Base-by-base conservation (phyloP, 2,113 vertebrate species). In the Bagarius yarrelli region DNA sequence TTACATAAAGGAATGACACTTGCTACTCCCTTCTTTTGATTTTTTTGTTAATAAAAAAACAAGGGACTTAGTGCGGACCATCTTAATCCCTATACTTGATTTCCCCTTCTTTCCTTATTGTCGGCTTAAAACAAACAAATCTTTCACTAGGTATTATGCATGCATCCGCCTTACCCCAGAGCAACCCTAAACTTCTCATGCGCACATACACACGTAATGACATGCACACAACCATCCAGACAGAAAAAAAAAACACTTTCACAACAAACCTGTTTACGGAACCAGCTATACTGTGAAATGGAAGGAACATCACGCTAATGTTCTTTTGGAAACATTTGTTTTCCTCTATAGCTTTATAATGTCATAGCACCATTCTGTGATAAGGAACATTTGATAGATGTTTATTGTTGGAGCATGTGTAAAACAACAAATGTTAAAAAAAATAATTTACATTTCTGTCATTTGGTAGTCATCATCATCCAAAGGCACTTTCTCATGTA, bases 141-240 rank as follows among this genome's bases (percentile, higher is more conserved):
- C n/a, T 63, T 57, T 53, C 47, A n/a, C 25, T 15, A 40, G 57
- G 56, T 47, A 61, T 25, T 60, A 27, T 30, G 12, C 9, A 8
- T 74, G 30, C 52, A 36, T 15, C 71, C 55, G 55, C 72, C 72
- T 59, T 75, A 55, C 72, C 72, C 55, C 32, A 59, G 53, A 74
- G 72, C 72, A 52, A 74, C 30, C 72, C 72, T 36, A 57, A 74
- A 74, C 14, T 34, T 74, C 30, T 36, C n/a, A 71, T 25, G 23
- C 47, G 6, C 0, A 11, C 66, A 69, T 12, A 78, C 60, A 34
- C 30, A 78, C 60, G 30, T 53, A 66, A 78, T 50, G 52, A 55
- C 50, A 67, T 16, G 32, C 21, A 55, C n/a, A 67, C 47, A 55
- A 14, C 25, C 70, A 34, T 5, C 5, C 50, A 9, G 32, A 16